Evolutionary conservation across 2,888 invertebrate species (phyloP), one percentile per base, ranked within the genome.

Genomic region (Atrina japonica): DNA sequence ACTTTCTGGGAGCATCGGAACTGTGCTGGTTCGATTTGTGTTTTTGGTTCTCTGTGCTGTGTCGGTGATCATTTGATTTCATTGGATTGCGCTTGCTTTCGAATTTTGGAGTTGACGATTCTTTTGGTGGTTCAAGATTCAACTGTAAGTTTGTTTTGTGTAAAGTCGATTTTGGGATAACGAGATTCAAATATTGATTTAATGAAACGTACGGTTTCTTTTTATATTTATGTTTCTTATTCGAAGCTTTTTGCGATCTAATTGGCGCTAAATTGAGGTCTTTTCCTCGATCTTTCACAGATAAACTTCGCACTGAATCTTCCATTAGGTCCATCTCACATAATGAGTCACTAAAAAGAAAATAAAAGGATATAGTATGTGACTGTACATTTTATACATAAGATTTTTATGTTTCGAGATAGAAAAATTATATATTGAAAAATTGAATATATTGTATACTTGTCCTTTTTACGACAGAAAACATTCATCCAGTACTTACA

Each of bases 91-190:
- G 59, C 14, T 66, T 66, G 6, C 60, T 45, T 29, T 70, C 70
- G 40, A 70, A 70, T 16, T 55, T 60, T 14, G 70, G 53, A 7
- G 65, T 61, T 41, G 55, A 70, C 11, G 47, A 18, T 21, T 70
- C 70, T 49, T 55, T 53, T 25, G 66, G 66, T 25, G 60, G 47
- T 9, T 66, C 61, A 3, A 70, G 25, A 53, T 67, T 53, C 11
- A 67, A 45, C 23, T 67, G 60, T 9, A 67, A 30, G 25, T 67
- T 56, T 5, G 41, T 61, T 25, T 43, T 29, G 35, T 60, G 43
- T n/a, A 67, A 43, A 1, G 67, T 60, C 27, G 67, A 60, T 40
- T 67, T 67, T 40, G 67, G 67, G 18, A 67, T 67, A 18, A 67
- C 60, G 14, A 67, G 52, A 23, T 67, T 67, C 18, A 67, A 18